Conservation (phyloP, 2,113 vertebrate species). For the Tragelaphus buxtoni region DNA sequence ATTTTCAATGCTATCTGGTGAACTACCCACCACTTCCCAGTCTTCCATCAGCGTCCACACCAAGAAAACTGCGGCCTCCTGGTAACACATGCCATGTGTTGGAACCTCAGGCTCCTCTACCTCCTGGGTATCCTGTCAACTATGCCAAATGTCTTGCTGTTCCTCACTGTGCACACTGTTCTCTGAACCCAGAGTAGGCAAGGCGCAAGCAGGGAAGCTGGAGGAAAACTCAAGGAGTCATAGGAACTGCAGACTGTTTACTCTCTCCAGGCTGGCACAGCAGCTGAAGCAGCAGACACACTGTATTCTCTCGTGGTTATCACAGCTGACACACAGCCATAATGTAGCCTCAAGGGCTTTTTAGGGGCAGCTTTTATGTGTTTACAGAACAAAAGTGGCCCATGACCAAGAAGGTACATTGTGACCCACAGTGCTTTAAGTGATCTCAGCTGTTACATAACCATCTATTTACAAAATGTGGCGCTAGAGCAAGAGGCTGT, state of each 20-base stretch:
- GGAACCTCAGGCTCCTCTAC: not conserved
- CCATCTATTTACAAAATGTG: not conserved
- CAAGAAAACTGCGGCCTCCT: fast-evolving
- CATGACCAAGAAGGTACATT: not conserved
- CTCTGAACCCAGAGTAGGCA: not conserved
- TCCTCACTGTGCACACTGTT: not conserved
- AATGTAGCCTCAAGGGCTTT: not conserved
- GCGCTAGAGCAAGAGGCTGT: not conserved
- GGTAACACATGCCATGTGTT: not conserved
- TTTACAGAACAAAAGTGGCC: not conserved
- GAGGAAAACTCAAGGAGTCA: not conserved
- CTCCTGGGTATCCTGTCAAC: not conserved
- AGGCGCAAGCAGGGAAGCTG: not conserved
- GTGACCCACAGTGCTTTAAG: not conserved
- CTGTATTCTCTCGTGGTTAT: not conserved
- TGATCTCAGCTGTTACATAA: not conserved
- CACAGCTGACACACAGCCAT: not conserved
- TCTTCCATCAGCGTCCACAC: not conserved
- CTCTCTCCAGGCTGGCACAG: not conserved
- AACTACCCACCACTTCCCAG: not conserved
- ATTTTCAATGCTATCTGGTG: not conserved
- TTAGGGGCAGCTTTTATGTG: not conserved
- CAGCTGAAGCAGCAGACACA: not conserved
- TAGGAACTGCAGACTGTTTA: not conserved
- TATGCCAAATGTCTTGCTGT: not conserved